These are phyloP conservation scores for Rhopalosiphum padi DNA, from an alignment of 1,140 invertebrate species.

Conservation along the genomic window DNA sequence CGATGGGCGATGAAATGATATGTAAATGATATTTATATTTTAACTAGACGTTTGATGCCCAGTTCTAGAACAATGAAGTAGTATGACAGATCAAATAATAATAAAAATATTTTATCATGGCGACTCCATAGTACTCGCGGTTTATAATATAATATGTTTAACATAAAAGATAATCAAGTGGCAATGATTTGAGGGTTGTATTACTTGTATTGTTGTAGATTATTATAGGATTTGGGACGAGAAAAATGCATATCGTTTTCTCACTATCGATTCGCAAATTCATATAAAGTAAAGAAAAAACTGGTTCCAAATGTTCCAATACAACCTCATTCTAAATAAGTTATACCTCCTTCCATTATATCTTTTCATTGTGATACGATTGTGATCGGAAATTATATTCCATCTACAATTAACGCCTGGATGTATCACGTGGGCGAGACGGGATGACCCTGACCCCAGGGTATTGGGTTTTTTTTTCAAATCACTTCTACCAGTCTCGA, in stretches of 20 bases:
- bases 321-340: too few relatives aligned
- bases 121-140: neutral
- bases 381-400: conserved; percentile 45
- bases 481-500: neutral
- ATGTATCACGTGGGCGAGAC: conserved; percentile 33
- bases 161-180: neutral
- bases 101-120: neutral
- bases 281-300: neutral
- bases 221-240: neutral
- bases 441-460: conserved; percentile 28
- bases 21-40: neutral
- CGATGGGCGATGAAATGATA: neutral
- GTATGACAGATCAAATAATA: neutral
- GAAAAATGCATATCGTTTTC: neutral
- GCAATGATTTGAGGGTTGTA: neutral
- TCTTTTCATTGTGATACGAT: conserved; percentile 32
- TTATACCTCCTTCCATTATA: neutral
- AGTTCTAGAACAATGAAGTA: neutral
- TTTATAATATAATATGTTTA: neutral
- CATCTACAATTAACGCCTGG: conserved; percentile 40
- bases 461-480: conserved; percentile 45
- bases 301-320: too few relatives aligned
- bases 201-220: neutral
- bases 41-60: neutral
- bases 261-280: neutral